A percentile compares a stretch with the other conserved stretches of the same genome.
phyloP scores from a whole-genome alignment of 1,140 invertebrate genomes.

The Zaprionus davidi region DNA sequence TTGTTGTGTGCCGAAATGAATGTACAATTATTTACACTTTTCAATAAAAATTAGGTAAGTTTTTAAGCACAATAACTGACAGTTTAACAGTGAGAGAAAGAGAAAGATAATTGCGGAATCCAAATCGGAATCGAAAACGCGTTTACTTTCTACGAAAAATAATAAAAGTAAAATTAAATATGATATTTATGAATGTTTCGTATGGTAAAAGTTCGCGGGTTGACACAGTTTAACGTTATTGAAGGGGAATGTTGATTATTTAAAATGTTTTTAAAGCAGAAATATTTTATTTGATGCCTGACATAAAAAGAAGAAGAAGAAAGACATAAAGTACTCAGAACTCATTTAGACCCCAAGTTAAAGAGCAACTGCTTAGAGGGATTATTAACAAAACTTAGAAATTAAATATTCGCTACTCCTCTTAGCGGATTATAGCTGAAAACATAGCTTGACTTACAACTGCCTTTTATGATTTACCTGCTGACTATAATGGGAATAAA shows the following conservation, averaged over 20 bases:
- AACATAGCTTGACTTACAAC: fast-evolving
- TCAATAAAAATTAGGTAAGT: constrained; percentile 6
- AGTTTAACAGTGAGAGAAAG: not conserved
- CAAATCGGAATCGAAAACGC: not conserved
- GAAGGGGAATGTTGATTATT: too few relatives aligned
- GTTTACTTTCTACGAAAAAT: constrained; percentile 10
- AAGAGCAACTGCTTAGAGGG: too few relatives aligned
- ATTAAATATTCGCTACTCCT: not conserved
- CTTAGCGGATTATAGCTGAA: not conserved
- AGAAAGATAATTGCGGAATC: constrained; percentile 25
- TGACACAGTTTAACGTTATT: not conserved
- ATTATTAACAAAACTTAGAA: too few relatives aligned
- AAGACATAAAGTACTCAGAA: too few relatives aligned
- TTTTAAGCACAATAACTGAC: constrained; percentile 12
- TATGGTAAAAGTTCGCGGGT: not conserved
- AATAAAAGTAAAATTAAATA: not conserved
- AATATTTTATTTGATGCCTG: too few relatives aligned
- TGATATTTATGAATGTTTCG: not conserved
- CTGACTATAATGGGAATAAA: too few relatives aligned
- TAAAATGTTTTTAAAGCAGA: too few relatives aligned
- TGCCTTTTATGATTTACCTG: too few relatives aligned
- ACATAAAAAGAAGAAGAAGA: too few relatives aligned
- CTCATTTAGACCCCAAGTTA: too few relatives aligned
- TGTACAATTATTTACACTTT: constrained; percentile 11
- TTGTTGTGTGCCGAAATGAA: not conserved